A percentile compares a stretch with the other conserved stretches of the same genome.
Conservation (phyloP, 2,113 vertebrate species). For the Entomyzon cyanotis region DNA sequence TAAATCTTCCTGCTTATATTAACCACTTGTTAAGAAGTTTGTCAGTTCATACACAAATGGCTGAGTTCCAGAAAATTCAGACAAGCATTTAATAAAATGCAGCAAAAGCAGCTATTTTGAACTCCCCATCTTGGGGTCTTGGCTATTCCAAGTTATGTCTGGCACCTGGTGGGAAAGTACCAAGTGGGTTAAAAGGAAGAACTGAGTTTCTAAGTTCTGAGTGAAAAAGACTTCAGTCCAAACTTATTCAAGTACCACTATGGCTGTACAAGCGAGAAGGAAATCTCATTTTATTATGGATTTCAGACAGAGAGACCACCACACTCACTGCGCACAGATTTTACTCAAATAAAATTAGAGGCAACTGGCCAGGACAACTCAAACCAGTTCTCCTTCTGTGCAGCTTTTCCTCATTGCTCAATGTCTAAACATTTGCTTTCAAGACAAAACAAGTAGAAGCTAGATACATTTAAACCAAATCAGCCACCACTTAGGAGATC, state of each 20-base stretch:
- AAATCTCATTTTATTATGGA: background rate
- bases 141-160: background rate
- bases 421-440: background rate
- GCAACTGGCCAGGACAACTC: background rate
- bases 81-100: background rate
- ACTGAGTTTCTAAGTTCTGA: background rate
- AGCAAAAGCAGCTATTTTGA: background rate
- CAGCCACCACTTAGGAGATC: background rate
- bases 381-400: background rate
- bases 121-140: rapidly evolving
- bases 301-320: background rate
- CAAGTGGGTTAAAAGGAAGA: background rate
- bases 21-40: background rate
- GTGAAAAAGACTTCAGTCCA: background rate
- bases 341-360: background rate
- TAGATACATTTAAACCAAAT: background rate
- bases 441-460: background rate
- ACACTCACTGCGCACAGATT: background rate
- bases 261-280: rapidly evolving
- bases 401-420: background rate
- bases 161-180: background rate
- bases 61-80: background rate
- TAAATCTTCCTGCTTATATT: background rate
- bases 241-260: background rate
- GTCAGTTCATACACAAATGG: background rate